phyloP scores from a whole-genome alignment of 2,888 invertebrate genomes.

The Erannis defoliaria region DNA sequence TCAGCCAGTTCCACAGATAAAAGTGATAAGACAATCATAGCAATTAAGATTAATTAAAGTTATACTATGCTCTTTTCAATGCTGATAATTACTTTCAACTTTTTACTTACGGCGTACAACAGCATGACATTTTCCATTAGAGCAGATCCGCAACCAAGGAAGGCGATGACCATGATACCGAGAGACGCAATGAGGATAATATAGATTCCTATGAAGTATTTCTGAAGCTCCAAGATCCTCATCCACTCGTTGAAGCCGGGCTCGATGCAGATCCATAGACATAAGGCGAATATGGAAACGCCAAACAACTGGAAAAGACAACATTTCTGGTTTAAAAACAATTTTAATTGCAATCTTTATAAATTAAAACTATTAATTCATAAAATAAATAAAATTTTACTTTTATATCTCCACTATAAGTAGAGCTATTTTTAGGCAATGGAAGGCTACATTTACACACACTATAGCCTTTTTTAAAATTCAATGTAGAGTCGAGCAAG shows the following conservation, averaged over 20 bases:
- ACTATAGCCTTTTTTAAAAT: no score
- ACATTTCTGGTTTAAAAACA: neutral
- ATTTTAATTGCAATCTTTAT: no score
- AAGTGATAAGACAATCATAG: no score
- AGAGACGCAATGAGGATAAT: conserved; percentile 91
- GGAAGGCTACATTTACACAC: no score
- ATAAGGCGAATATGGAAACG: conserved; percentile 91
- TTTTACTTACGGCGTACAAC: conserved; percentile 88
- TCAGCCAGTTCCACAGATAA: no score
- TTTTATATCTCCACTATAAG: no score
- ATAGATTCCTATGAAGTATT: conserved; percentile 94
- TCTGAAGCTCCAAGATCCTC: conserved; percentile 89
- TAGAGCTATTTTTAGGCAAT: no score
- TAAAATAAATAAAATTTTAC: no score
- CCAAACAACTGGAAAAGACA: conserved; percentile 89
- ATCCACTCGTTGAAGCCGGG: conserved; percentile 94
- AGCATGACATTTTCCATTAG: conserved; percentile 91
- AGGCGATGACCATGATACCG: conserved; percentile 91
- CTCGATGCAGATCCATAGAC: conserved; percentile 94
- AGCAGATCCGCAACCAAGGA: conserved; percentile 94
- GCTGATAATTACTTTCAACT: neutral
- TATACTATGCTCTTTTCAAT: no score
- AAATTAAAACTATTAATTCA: no score
- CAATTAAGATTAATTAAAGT: no score
- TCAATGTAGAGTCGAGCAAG: no score